Evolutionary conservation across 2,797 vertebrate species (phyloP), one percentile per base, ranked within the genome.

Genomic region (Atherinosoma microstoma): DNA sequence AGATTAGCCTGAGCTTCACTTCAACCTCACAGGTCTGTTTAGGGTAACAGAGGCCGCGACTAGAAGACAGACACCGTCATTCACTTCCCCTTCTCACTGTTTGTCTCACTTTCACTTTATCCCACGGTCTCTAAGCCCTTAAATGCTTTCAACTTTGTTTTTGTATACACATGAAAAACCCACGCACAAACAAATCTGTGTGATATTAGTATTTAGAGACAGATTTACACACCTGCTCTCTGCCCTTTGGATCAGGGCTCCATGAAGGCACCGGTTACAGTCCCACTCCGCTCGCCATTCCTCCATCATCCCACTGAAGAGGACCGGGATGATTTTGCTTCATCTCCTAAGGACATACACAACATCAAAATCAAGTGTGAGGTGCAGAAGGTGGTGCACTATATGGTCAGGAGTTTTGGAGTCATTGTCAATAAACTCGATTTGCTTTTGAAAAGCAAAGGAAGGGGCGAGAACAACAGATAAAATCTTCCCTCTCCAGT

Each of bases 1-100:
- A 90, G 93, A 94, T 94, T 93, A 94, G 65, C 85, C 75, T 83
- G 87, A 87, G 80, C 84, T 72, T 82, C 84, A 80, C 67, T 75
- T 80, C 76, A 70, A 75, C 82, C 75, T 70, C 58, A 15, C 77
- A 84, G 70, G 57, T 81, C 84, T 82, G 80, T 71, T 70, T 22
- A 57, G 61, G 63, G 42, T 29, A 74, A 82, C 78, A 82, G 67
- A 75, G 76, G 24, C 71, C 72, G 20, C 47, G 67, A 72, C 64
- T 18, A 47, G 40, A 73, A 40, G 65, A 67, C 80, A 71, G 56
- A 72, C 65, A 27, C 70, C 49, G 56, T 49, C 61, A 29, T 61
- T 72, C 20, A n/a, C 36, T 42, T 58, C 20, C 35, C 13, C 38
- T 40, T 59, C 67, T 79, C 53, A 35, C 27, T 35, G 40, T 59